A percentile compares a stretch with the other conserved stretches of the same genome.
phyloP scores from a whole-genome alignment of 2,113 vertebrate genomes.

The Baryphthengus martii region DNA sequence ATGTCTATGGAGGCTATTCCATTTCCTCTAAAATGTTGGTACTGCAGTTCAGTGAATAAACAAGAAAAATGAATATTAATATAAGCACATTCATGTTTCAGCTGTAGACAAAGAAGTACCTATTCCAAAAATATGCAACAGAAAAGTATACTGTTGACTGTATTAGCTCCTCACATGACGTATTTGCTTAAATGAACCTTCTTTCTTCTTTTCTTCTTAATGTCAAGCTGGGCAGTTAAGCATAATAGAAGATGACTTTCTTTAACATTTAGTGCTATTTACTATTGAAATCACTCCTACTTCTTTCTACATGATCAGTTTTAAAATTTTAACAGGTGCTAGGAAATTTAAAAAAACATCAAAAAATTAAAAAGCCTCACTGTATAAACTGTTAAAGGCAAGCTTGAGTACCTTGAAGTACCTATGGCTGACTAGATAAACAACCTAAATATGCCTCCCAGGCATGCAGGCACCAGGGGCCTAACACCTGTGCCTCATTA shows the following conservation, averaged over 20 bases:
- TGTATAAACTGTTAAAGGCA: slow-evolving; percentile 81
- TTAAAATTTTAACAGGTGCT: slow-evolving; percentile 83
- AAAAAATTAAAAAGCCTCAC: slow-evolving; percentile 75
- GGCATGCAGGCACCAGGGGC: slow-evolving; percentile 80
- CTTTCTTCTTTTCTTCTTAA: slow-evolving; percentile 72
- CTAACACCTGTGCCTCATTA: slow-evolving; percentile 88
- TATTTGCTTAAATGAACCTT: slow-evolving; percentile 69
- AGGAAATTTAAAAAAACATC: slow-evolving; percentile 75
- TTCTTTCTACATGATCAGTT: slow-evolving; percentile 79
- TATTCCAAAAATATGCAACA: slow-evolving; percentile 69
- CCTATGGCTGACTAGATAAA: slow-evolving; percentile 82
- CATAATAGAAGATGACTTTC: slow-evolving; percentile 73
- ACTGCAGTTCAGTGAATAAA: slow-evolving; percentile 79
- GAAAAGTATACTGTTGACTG: slow-evolving; percentile 59
- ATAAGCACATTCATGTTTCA: slow-evolving; percentile 70
- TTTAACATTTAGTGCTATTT: slow-evolving; percentile 75
- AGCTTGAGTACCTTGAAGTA: slow-evolving; percentile 79
- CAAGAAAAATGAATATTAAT: slow-evolving; percentile 81
- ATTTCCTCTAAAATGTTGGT: slow-evolving; percentile 78
- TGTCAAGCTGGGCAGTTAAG: slow-evolving; percentile 73
- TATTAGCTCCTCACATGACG: slow-evolving; percentile 59
- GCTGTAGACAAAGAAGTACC: slow-evolving; percentile 69
- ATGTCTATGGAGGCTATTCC: slow-evolving; percentile 81
- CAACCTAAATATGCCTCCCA: slow-evolving; percentile 84
- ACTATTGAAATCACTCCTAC: slow-evolving; percentile 71